A percentile compares a stretch with the other conserved stretches of the same genome.
Evolutionary conservation across 2,888 invertebrate genomes (phyloP).

Genomic region (Nemotelus pantherinus): DNA sequence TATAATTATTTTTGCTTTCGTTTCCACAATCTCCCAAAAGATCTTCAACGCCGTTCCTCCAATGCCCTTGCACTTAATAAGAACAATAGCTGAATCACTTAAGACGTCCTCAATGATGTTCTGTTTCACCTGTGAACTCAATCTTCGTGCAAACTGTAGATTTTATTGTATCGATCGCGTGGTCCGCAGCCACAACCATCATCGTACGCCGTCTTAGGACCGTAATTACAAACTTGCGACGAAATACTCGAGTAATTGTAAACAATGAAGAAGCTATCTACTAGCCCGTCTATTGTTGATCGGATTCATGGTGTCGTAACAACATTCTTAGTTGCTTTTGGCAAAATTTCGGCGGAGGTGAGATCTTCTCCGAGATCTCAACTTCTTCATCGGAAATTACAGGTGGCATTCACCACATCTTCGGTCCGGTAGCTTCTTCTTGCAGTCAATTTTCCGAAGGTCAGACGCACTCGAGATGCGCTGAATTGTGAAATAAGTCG

Average conservation of each 20-base stretch:
- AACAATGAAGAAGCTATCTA: neutral
- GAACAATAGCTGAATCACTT: too few relatives aligned
- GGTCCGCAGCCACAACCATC: too few relatives aligned
- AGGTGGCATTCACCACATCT: constrained; percentile 13
- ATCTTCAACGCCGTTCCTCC: too few relatives aligned
- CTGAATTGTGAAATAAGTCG: neutral
- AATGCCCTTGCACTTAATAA: too few relatives aligned
- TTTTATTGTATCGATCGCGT: too few relatives aligned
- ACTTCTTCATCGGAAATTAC: neutral
- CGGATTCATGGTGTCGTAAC: neutral
- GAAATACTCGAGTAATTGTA: neutral
- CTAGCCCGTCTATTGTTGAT: neutral
- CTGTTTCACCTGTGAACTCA: too few relatives aligned
- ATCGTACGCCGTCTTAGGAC: neutral
- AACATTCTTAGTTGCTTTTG: neutral
- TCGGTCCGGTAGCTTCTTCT: constrained; percentile 5
- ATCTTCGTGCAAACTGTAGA: too few relatives aligned
- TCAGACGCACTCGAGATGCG: constrained; percentile 2
- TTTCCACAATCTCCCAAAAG: too few relatives aligned
- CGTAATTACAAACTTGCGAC: neutral
- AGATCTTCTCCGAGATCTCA: neutral
- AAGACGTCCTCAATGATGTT: too few relatives aligned
- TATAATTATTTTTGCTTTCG: too few relatives aligned
- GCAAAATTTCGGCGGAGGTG: neutral
- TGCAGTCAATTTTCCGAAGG: neutral